Conservation (phyloP, 2,888 invertebrate species). For the Lasioglossum figueresi region DNA sequence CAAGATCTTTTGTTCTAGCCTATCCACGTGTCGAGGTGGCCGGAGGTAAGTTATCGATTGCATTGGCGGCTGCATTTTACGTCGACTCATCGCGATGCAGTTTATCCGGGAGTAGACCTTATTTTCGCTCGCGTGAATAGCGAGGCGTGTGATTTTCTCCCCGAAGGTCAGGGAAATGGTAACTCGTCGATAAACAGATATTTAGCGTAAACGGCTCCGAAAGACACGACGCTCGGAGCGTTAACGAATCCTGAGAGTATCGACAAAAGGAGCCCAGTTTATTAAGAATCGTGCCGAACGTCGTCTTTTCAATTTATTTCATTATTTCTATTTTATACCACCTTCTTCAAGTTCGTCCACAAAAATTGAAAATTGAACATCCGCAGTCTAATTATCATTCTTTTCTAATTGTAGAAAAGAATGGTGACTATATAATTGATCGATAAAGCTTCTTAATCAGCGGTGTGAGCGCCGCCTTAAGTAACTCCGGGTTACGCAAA, state of each 20-base stretch:
- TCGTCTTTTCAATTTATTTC: too few species aligned
- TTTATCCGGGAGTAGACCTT: background rate
- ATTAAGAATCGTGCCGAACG: constrained; percentile 10
- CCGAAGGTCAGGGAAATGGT: constrained; percentile 3
- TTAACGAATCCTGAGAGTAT: too few species aligned
- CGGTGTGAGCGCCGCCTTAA: constrained; percentile 61
- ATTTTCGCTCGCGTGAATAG: background rate
- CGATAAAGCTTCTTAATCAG: constrained; percentile 30
- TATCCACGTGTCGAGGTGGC: background rate
- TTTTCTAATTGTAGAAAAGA: too few species aligned
- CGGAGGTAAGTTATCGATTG: constrained; percentile 19
- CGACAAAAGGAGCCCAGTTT: background rate
- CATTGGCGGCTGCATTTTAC: constrained; percentile 10
- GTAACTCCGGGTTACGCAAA: constrained; percentile 74
- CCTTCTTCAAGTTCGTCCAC: too few species aligned
- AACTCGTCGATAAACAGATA: background rate
- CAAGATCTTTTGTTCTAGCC: background rate
- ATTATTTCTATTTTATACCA: too few species aligned
- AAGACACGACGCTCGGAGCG: too few species aligned
- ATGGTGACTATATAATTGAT: too few species aligned
- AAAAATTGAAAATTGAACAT: too few species aligned
- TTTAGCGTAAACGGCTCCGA: background rate
- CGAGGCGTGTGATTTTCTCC: background rate
- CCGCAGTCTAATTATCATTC: too few species aligned
- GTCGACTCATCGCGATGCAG: background rate